Conservation (phyloP, 2,113 vertebrate species). For the Stigmatopora nigra region DNA sequence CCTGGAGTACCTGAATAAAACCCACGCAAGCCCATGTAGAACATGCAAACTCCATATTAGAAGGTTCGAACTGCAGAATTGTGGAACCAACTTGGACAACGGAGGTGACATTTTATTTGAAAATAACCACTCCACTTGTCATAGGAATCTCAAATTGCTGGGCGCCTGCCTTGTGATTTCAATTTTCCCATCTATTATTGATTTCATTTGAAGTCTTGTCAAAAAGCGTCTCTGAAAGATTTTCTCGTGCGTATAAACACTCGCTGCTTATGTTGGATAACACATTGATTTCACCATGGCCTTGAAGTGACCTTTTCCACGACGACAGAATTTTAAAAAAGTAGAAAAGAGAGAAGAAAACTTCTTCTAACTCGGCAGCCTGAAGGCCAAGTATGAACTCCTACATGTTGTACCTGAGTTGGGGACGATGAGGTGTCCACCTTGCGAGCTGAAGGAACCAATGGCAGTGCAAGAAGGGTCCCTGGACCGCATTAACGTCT, state of each 20-base stretch:
- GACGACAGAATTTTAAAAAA: slow-evolving; percentile 48
- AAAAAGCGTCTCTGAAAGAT: slow-evolving; percentile 26
- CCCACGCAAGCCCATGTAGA: too few species aligned
- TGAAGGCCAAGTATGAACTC: background rate
- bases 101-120: slow-evolving; percentile 28
- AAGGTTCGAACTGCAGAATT: too few species aligned
- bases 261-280: slow-evolving; percentile 35
- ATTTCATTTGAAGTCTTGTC: slow-evolving; percentile 52
- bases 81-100: background rate
- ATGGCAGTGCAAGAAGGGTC: slow-evolving; percentile 88
- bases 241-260: slow-evolving; percentile 10
- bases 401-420: slow-evolving; percentile 78
- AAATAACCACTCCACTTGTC: slow-evolving; percentile 49
- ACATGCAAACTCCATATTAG: too few species aligned
- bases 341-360: slow-evolving; percentile 55
- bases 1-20: too few species aligned
- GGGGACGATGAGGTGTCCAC: slow-evolving; percentile 90
- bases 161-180: slow-evolving; percentile 37
- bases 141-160: slow-evolving; percentile 38
- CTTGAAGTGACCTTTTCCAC: slow-evolving; percentile 60
- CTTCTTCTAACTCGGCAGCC: slow-evolving; percentile 37
- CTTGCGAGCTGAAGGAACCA: slow-evolving; percentile 92
- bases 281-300: slow-evolving; percentile 63
- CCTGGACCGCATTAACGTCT: slow-evolving; percentile 79
- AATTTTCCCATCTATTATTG: slow-evolving; percentile 53